Base-by-base conservation (phyloP, 2,113 vertebrate species). In the Serinus canaria region DNA sequence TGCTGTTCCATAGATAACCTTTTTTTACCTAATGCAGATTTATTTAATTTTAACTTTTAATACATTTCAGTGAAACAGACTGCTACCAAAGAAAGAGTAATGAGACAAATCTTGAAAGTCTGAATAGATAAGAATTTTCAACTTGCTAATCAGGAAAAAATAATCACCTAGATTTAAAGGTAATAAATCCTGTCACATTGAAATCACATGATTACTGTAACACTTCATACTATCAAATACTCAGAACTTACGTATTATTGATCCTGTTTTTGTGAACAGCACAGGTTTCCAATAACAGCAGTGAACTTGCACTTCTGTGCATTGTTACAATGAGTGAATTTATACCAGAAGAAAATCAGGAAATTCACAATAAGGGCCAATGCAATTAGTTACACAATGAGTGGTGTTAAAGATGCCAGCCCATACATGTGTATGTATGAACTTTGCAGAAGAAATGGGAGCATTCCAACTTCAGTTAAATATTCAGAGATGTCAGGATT, bases 41-140 rank as follows among this genome's bases (percentile, higher is more conserved):
- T 79, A 85, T 91, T 96, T 93, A 64, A 84, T 94, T 95, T 95
- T 95, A 87, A 74, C 25, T 96, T 94, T 85, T 69, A 89, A 91
- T 86, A 58, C 3, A 4, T 92, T 94, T 92, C 83, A 63, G 49
- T 92, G 69, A 67, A 96, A 93, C n/a, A 91, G 43, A 84, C 55
- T 91, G 58, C 47, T 43, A 88, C 69, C 25, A 81, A 94, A 88
- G 59, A 41, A 82, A 55, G 33, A 80, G 27, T 43, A 87, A 50
- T 39, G 80, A 81, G 62, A 77, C 35, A 79, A 70, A 18, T 75
- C 60, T 73, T 76, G 47, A 58, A 90, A 92, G 43, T 85, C 53
- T 66, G 84, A 94, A 88, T 55, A 68, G 33, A 92, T 92, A 88
- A 76, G 9, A 62, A 90, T 90, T 92, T 93, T 70, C 64, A 80